Evolutionary conservation across 2,797 vertebrate genomes (phyloP).

Genomic region (Megaceryle alcyon): DNA sequence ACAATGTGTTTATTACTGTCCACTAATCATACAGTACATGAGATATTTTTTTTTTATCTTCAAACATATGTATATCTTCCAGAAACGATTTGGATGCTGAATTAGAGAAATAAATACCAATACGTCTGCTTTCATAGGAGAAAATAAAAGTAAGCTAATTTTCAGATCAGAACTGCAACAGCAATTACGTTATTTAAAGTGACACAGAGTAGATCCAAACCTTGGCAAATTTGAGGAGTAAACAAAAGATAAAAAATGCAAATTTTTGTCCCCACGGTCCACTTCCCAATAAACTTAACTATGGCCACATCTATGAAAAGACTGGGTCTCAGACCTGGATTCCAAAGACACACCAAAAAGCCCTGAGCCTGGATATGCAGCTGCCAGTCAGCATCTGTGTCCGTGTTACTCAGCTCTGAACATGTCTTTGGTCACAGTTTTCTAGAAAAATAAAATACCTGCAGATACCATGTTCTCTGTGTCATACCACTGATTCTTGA

Average conservation of each 20-base stretch:
- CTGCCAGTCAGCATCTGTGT: background rate
- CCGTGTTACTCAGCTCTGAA: background rate
- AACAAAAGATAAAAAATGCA: background rate
- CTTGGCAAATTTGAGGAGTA: background rate
- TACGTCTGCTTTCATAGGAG: background rate
- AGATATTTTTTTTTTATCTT: background rate
- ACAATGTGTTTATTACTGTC: constrained; percentile 52
- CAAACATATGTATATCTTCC: background rate
- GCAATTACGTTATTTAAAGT: background rate
- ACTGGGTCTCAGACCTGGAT: background rate
- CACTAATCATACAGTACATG: background rate
- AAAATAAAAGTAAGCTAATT: background rate
- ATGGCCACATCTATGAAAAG: background rate
- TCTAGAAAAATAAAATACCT: background rate
- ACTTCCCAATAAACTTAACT: background rate
- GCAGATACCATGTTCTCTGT: background rate
- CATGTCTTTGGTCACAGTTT: background rate
- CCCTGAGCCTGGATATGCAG: background rate
- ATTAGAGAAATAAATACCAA: background rate
- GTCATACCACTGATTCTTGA: background rate
- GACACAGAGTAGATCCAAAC: background rate
- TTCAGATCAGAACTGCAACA: background rate
- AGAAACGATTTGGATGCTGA: background rate
- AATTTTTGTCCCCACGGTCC: background rate
- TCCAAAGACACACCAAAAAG: background rate